Base-by-base conservation (phyloP, 64 coral and sea anemone species). In the Dendronephthya gigantea region DNA sequence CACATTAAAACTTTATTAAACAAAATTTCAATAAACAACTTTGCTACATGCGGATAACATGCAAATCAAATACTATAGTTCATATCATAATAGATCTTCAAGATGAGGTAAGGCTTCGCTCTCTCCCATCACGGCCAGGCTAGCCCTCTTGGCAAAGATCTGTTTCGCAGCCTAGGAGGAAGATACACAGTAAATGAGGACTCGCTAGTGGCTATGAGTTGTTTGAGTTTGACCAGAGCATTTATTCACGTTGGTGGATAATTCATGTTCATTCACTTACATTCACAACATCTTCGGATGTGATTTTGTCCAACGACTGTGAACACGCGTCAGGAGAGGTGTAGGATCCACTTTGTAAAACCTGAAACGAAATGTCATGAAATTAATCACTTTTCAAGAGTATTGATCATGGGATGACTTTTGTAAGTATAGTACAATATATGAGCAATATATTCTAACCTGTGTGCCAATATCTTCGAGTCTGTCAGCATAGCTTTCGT, bases 251-350 rank as follows among this genome's bases (percentile, higher is more conserved):
- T 45, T 45, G 41, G 41, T 45, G 41, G 41, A n/a, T n/a, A n/a
- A n/a, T n/a, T n/a, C n/a, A n/a, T n/a, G n/a, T n/a, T n/a, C n/a
- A 35, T 79, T 2, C 15, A 79, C 72, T 34, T 79, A 79, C 72
- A 35, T 79, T 79, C 9, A 79, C 72, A 79, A 79, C 72, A 79
- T 79, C 72, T 79, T 79, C 72, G 36, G 15, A 4, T 28, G 72
- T 79, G 0, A 79, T 33, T 79, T 79, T 79, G 17, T 79, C 72
- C 15, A 79, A 9, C 9, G 72, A 15, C 22, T 79, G 32, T 9
- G 32, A 79, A 79, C 31, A 34, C 30, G 31, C 16, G 30, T 79
- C 72, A 33, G 72, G 29, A 35, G 72, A 79, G 7, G 72, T 39
- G 36, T 79, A 79, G 0, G 32, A 13, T 37, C 72, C 72, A 79